phyloP scores from a whole-genome alignment of 53 echinoderm and acorn worm species.

The Temnopleurus reevesii region DNA sequence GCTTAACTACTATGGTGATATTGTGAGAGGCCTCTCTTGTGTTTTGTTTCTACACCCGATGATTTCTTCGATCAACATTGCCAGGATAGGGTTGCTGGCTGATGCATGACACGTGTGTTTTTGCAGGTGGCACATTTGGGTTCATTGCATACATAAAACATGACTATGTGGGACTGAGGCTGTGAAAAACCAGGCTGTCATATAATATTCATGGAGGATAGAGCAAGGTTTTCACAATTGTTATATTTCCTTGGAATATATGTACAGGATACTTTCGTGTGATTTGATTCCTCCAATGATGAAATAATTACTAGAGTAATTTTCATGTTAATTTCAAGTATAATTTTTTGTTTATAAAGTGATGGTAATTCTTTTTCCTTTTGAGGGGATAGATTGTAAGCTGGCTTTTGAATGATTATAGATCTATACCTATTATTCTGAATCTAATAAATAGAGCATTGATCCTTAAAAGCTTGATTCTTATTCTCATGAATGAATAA shows the following conservation, averaged over 20 bases:
- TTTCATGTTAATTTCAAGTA: not conserved
- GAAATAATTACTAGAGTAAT: not conserved
- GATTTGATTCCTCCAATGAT: not conserved
- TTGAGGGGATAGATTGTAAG: not conserved
- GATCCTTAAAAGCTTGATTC: no score
- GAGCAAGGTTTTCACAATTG: not conserved
- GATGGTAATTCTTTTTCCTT: not conserved
- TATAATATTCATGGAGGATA: not conserved
- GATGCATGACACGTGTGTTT: constrained; percentile 8
- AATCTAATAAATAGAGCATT: no score
- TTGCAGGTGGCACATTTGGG: constrained; percentile 21
- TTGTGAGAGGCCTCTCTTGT: not conserved
- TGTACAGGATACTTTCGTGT: not conserved
- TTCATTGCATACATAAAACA: constrained; percentile 36
- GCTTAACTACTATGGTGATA: not conserved
- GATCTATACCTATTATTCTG: no score
- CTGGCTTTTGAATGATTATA: no score
- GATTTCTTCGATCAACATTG: not conserved
- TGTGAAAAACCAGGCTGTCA: not conserved
- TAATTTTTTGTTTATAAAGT: not conserved
- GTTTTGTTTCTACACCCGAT: not conserved
- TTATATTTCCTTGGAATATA: not conserved
- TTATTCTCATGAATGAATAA: no score
- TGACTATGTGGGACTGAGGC: constrained; percentile 17
- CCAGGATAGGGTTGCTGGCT: not conserved